Percentiles rank a stretch among this genome's conserved stretches.
Evolutionary conservation across 2,797 vertebrate species (phyloP).

Genomic region (Salarias fasciatus): DNA sequence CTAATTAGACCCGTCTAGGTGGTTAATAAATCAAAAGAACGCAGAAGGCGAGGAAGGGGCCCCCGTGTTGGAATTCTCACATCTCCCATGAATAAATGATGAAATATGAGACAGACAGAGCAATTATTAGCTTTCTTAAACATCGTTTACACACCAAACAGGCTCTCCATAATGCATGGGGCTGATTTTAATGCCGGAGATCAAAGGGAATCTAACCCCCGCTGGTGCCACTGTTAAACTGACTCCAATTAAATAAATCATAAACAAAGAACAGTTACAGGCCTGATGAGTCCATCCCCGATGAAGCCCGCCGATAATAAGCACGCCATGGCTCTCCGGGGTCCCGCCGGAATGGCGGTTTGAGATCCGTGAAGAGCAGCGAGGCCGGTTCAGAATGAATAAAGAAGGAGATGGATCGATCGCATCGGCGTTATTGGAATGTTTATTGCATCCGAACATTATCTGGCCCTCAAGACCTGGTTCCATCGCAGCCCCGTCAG

Average conservation of each 20-base stretch:
- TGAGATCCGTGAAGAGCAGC: slow-evolving; percentile 45
- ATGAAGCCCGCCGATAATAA: slow-evolving; percentile 36
- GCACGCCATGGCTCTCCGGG: slow-evolving; percentile 12
- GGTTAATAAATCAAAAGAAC: slow-evolving; percentile 68
- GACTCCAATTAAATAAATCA: slow-evolving; percentile 70
- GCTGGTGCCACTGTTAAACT: slow-evolving; percentile 60
- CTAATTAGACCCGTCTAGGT: slow-evolving; percentile 69
- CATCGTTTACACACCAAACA: slow-evolving; percentile 74
- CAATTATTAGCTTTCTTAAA: slow-evolving; percentile 82
- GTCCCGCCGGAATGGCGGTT: slow-evolving; percentile 15
- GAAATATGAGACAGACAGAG: slow-evolving; percentile 76
- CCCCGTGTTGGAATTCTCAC: slow-evolving; percentile 53
- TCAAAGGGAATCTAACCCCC: slow-evolving; percentile 66
- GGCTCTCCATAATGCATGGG: slow-evolving; percentile 66
- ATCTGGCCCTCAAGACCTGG: slow-evolving; percentile 32
- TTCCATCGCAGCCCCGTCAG: slow-evolving; percentile 61
- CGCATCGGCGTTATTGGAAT: slow-evolving; percentile 22
- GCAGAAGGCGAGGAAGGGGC: slow-evolving; percentile 16
- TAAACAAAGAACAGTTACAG: slow-evolving; percentile 56
- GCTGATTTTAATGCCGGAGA: slow-evolving; percentile 68
- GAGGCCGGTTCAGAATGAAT: slow-evolving; percentile 44
- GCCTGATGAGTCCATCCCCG: slow-evolving; percentile 29
- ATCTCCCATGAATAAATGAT: slow-evolving; percentile 78
- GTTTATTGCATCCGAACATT: slow-evolving; percentile 45
- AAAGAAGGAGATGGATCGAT: slow-evolving; percentile 46